Conservation (phyloP, 2,113 vertebrate species). For the Gambusia holbrooki region DNA sequence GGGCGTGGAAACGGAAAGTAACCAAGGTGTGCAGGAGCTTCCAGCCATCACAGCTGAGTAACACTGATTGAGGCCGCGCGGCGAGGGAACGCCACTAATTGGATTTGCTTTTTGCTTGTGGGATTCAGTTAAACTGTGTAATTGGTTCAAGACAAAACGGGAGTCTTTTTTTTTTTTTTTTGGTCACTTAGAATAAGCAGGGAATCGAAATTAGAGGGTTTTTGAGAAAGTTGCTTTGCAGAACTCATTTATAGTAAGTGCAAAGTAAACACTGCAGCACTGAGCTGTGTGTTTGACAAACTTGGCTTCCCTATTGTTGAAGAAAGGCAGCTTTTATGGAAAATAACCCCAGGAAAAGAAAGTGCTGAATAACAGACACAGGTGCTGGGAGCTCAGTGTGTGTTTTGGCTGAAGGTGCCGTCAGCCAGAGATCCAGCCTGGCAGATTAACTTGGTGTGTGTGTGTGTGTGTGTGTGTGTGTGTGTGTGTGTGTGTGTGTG, state of each 20-base stretch:
- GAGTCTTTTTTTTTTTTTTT: constrained; percentile 5
- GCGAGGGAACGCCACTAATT: constrained; percentile 62
- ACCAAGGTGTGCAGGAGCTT: constrained; percentile 14
- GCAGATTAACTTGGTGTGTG: constrained; percentile 50
- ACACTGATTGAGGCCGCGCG: constrained; percentile 46
- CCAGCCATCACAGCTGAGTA: constrained; percentile 12
- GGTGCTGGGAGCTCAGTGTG: constrained; percentile 34
- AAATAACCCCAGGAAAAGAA: constrained; percentile 31
- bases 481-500: neutral
- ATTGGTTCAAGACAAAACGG: constrained; percentile 53
- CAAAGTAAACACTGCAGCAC: constrained; percentile 33
- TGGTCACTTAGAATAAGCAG: constrained; percentile 5
- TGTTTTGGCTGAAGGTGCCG: constrained; percentile 52
- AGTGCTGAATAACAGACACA: constrained; percentile 19
- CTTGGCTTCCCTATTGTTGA: neutral
- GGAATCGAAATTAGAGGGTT: constrained; percentile 1
- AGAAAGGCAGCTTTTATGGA: neutral
- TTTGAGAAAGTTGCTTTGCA: constrained; percentile 8
- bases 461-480: neutral
- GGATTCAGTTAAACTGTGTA: constrained; percentile 49
- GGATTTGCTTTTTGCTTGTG: constrained; percentile 54
- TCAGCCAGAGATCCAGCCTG: constrained; percentile 57
- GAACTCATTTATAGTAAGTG: constrained; percentile 44
- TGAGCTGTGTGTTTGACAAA: constrained; percentile 18
- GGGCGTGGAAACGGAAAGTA: constrained; percentile 6